These are phyloP conservation scores for Nemoura dubitans DNA, from an alignment of 2,888 invertebrate genomes.

Conservation along the genomic window DNA sequence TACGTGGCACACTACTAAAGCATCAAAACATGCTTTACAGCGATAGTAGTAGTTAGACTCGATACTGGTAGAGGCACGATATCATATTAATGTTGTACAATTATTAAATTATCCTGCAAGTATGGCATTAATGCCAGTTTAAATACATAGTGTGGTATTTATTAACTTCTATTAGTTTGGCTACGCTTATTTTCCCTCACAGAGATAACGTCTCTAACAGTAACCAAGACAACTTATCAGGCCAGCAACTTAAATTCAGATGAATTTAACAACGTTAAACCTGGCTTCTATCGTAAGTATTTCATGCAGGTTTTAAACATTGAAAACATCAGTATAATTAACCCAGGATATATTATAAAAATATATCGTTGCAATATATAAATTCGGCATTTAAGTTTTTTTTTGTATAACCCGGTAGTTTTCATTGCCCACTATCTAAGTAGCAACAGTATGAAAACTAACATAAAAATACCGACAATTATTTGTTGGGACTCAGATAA, in stretches of 20 bases:
- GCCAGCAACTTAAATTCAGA: not conserved
- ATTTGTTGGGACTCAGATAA: too few species aligned
- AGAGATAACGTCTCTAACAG: not conserved
- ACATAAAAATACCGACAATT: too few species aligned
- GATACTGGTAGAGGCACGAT: constrained; percentile 34
- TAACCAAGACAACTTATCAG: not conserved
- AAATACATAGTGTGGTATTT: not conserved
- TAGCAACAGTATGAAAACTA: too few species aligned
- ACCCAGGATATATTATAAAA: too few species aligned
- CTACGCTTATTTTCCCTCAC: not conserved
- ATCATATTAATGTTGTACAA: constrained; percentile 20
- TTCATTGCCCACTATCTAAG: too few species aligned
- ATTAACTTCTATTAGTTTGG: not conserved
- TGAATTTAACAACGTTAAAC: too few species aligned
- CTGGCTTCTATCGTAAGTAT: too few species aligned
- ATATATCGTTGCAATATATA: too few species aligned
- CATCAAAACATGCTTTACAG: not conserved
- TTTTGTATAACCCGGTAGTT: too few species aligned
- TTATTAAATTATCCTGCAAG: not conserved
- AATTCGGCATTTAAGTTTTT: too few species aligned
- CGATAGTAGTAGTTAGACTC: not conserved
- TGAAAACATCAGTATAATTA: too few species aligned
- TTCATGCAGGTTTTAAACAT: too few species aligned
- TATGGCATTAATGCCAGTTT: not conserved
- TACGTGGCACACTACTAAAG: not conserved